A percentile compares a stretch with the other conserved stretches of the same genome.
Conservation (phyloP, 2,888 invertebrate species). For the Cotesia congregata region DNA sequence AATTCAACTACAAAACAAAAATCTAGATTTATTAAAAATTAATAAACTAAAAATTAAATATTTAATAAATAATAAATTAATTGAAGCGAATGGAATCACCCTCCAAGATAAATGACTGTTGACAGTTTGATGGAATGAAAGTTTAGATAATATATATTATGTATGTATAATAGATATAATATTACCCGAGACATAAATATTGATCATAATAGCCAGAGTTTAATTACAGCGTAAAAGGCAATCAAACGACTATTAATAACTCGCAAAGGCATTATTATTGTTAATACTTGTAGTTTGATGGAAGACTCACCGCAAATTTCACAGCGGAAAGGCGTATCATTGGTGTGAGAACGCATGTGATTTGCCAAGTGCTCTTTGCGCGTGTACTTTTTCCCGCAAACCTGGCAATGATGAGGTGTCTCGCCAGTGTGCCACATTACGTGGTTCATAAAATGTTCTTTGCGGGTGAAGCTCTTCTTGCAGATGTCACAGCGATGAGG, state of each 20-base stretch:
- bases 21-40: neutral
- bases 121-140: neutral
- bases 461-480: conserved; percentile 84
- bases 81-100: neutral
- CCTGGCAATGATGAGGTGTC: conserved; percentile 89
- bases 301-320: conserved; percentile 81
- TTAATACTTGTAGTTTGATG: conserved; percentile 55
- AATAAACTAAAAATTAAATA: too few species aligned
- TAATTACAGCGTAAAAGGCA: neutral
- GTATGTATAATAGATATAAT: neutral
- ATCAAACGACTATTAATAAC: neutral
- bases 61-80: neutral
- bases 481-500: conserved; percentile 84
- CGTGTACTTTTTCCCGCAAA: conserved; percentile 90
- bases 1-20: too few species aligned
- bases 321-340: conserved; percentile 89
- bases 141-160: neutral
- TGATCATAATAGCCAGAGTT: neutral
- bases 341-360: conserved; percentile 90
- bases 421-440: conserved; percentile 89
- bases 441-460: conserved; percentile 85
- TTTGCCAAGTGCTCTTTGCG: conserved; percentile 90
- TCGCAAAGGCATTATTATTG: conserved; percentile 35
- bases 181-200: neutral
- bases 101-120: neutral